phyloP scores from a whole-genome alignment of 2,113 vertebrate genomes.

The Zapornia atra region DNA sequence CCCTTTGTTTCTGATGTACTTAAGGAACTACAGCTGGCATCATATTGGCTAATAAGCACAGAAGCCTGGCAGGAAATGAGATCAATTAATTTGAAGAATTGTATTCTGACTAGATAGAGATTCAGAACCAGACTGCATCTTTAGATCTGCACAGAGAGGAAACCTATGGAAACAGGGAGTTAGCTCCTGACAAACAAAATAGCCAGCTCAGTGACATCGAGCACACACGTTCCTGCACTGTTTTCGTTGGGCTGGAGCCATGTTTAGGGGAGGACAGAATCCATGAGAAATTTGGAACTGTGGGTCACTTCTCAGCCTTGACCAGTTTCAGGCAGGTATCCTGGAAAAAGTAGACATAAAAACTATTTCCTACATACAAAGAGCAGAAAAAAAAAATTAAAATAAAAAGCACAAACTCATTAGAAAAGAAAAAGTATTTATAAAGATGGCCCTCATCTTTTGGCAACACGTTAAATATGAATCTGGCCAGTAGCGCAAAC shows the following conservation, averaged over 20 bases:
- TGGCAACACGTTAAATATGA: neutral
- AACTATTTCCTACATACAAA: neutral
- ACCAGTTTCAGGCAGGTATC: neutral
- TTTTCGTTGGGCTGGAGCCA: neutral
- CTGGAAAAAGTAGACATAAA: neutral
- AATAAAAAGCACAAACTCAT: neutral
- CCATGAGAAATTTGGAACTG: neutral
- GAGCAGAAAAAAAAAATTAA: neutral
- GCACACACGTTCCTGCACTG: rapidly evolving
- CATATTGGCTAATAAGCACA: slow-evolving; percentile 42
- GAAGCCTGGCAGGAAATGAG: slow-evolving; percentile 63
- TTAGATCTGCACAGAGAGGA: neutral
- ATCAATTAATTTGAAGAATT: slow-evolving; percentile 66
- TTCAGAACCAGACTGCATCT: slow-evolving; percentile 2
- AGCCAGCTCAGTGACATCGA: neutral
- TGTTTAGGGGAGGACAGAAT: neutral
- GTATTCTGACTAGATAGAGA: slow-evolving; percentile 20
- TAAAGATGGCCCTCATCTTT: neutral
- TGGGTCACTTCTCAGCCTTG: neutral
- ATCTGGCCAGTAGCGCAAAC: neutral
- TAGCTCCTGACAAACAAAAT: neutral
- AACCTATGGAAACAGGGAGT: neutral
- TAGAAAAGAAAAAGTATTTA: neutral
- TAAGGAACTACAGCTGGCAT: slow-evolving; percentile 52
- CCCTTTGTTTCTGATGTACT: slow-evolving; percentile 59